Evolutionary conservation across 2,113 vertebrate species (phyloP).

Genomic region (Crocuta crocuta): DNA sequence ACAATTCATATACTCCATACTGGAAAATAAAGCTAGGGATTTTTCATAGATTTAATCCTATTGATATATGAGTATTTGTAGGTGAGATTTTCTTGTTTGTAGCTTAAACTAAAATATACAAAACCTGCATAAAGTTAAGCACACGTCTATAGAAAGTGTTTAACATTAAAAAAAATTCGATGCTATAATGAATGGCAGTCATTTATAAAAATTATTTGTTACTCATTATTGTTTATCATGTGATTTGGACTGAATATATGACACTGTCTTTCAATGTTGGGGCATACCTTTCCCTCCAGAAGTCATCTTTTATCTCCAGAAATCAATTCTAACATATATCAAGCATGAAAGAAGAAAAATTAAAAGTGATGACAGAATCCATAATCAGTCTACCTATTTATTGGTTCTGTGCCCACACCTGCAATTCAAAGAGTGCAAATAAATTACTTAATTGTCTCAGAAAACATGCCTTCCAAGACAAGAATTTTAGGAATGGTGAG

Average conservation of each 20-base stretch:
- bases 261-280: not conserved
- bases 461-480: constrained; percentile 46
- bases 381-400: not conserved
- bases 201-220: not conserved
- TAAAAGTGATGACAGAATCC: not conserved
- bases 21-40: not conserved
- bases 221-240: not conserved
- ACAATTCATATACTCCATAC: not conserved
- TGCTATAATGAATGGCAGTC: not conserved
- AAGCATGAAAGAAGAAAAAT: not conserved
- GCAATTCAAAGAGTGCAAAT: constrained; percentile 40
- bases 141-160: not conserved
- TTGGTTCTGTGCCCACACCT: constrained; percentile 2
- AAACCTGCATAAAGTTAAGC: not conserved
- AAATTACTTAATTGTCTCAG: constrained; percentile 55
- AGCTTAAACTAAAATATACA: not conserved
- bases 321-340: not conserved
- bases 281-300: not conserved
- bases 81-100: not conserved
- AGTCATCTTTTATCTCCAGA: not conserved
- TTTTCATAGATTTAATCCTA: constrained; percentile 8
- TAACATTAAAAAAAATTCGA: not conserved
- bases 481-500: constrained; percentile 62
- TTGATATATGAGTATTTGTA: not conserved
- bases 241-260: not conserved